Evolutionary conservation across 1,140 invertebrate genomes (phyloP).

Genomic region (Bombus sibiricus): DNA sequence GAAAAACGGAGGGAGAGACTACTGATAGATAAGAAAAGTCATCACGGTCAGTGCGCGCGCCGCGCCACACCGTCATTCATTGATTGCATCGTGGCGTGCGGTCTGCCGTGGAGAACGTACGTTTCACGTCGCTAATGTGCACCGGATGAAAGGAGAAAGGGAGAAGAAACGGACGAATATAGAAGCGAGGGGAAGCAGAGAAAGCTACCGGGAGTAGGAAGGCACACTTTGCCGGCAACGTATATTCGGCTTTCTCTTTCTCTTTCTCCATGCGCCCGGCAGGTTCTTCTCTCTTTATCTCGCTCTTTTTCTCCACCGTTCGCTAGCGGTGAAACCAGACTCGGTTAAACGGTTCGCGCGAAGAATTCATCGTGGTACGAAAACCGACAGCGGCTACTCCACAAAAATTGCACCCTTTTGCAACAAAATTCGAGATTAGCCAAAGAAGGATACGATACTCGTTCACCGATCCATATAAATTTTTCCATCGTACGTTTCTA

Average conservation of each 20-base stretch:
- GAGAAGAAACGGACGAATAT: conserved; percentile 29
- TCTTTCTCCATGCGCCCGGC: background rate
- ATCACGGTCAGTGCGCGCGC: conserved; percentile 75
- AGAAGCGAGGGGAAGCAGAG: conserved; percentile 18
- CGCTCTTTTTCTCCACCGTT: background rate
- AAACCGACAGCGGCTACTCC: background rate
- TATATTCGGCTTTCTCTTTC: conserved; percentile 7
- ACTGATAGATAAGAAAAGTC: conserved; percentile 74
- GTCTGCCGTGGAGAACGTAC: conserved; percentile 60
- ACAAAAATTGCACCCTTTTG: background rate
- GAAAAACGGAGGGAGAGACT: conserved; percentile 38
- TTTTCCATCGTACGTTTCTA: background rate
- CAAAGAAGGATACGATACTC: background rate
- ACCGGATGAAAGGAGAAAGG: conserved; percentile 51
- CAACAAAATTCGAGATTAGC: background rate
- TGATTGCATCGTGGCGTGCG: conserved; percentile 71
- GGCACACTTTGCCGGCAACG: conserved; percentile 5
- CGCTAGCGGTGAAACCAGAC: background rate
- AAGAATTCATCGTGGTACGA: conserved; percentile 22
- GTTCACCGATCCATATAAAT: too few species aligned
- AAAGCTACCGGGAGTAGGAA: conserved; percentile 31
- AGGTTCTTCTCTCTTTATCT: background rate
- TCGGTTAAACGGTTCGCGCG: conserved; percentile 20
- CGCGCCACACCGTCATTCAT: conserved; percentile 74
- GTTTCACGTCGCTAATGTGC: conserved; percentile 62